phyloP scores from a whole-genome alignment of 2,888 invertebrate species.

The Abrostola triplasia region DNA sequence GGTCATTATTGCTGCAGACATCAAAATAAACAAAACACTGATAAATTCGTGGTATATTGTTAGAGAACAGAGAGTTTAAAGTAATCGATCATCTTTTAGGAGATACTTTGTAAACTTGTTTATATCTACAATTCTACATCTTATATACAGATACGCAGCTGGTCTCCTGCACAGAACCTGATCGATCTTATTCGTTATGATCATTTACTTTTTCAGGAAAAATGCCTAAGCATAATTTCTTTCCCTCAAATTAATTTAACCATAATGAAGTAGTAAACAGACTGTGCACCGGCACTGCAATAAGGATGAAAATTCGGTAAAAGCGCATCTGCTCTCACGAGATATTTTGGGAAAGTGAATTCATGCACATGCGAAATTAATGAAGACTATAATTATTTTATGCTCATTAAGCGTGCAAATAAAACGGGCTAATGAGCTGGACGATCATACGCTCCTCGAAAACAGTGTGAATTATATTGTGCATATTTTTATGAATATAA shows the following conservation, averaged over 20 bases:
- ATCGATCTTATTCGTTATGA: too few relatives aligned
- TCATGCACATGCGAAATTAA: conserved; percentile 29
- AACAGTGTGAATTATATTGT: conserved; percentile 22
- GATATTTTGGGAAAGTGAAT: conserved; percentile 25
- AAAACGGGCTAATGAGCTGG: conserved; percentile 39
- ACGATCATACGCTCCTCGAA: conserved; percentile 21
- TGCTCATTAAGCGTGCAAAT: conserved; percentile 35
- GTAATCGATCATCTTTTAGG: neutral
- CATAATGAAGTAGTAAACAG: too few relatives aligned
- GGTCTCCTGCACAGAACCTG: too few relatives aligned
- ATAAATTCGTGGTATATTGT: too few relatives aligned
- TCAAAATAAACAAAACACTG: too few relatives aligned
- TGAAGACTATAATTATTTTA: conserved; percentile 38
- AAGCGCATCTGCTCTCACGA: conserved; percentile 11
- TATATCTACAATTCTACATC: too few relatives aligned
- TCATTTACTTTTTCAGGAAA: too few relatives aligned
- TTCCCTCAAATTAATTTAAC: too few relatives aligned
- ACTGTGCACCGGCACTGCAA: neutral
- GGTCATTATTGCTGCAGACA: too few relatives aligned
- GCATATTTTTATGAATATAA: neutral
- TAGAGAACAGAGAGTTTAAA: too few relatives aligned
- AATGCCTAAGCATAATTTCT: too few relatives aligned
- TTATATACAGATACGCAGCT: too few relatives aligned
- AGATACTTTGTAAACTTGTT: neutral
- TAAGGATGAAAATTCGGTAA: neutral